phyloP scores from a whole-genome alignment of 2,797 vertebrate genomes.

The Lindbergichthys nudifrons region DNA sequence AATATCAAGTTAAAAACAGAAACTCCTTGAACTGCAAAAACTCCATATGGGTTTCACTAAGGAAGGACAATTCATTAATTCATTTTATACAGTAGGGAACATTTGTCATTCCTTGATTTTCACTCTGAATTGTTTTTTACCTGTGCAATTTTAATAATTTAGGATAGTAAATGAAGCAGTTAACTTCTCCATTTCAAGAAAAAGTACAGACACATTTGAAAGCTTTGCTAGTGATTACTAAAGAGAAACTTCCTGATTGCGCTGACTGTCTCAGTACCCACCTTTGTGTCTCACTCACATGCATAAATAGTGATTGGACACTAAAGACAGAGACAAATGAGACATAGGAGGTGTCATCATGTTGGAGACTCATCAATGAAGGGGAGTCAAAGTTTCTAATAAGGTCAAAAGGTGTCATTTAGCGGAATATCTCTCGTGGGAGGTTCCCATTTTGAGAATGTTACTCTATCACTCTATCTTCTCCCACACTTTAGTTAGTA shows the following conservation, averaged over 20 bases:
- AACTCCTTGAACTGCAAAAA: neutral
- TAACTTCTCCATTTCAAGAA: neutral
- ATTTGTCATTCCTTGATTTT: neutral
- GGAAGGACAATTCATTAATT: no score
- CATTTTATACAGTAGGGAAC: neutral
- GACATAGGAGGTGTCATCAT: neutral
- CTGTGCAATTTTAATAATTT: neutral
- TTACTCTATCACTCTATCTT: no score
- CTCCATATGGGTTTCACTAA: no score
- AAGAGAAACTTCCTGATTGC: neutral
- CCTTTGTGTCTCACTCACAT: neutral
- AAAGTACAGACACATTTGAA: neutral
- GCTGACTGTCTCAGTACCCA: neutral
- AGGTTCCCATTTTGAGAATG: neutral
- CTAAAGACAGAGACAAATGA: neutral
- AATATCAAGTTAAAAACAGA: neutral
- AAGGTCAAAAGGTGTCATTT: neutral
- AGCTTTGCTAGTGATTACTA: neutral
- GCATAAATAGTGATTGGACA: slow-evolving; percentile 10
- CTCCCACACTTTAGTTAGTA: neutral
- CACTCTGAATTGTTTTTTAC: neutral
- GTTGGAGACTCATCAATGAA: neutral
- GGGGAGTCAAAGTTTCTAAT: neutral
- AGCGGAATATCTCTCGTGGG: neutral
- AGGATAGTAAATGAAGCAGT: neutral